Conservation (phyloP, 2,113 vertebrate species). For the Mormyrus lacerda region DNA sequence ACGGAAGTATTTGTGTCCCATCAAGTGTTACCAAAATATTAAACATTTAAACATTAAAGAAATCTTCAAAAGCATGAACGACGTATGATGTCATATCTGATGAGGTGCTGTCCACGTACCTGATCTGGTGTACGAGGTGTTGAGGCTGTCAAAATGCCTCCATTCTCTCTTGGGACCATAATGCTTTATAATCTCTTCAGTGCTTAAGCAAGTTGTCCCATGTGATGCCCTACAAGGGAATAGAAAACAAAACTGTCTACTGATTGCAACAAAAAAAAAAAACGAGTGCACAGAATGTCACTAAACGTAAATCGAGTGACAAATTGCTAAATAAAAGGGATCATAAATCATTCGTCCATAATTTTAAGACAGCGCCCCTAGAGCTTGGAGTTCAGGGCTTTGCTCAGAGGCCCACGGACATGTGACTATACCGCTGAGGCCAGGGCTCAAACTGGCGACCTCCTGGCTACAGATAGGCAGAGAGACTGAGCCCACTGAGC, state of each 20-base stretch:
- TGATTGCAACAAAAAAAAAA: not conserved
- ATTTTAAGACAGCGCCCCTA: no score
- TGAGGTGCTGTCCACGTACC: conserved; percentile 52
- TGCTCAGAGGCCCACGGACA: not conserved
- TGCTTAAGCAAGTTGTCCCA: conserved; percentile 71
- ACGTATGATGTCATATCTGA: not conserved
- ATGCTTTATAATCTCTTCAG: conserved; percentile 65
- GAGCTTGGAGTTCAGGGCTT: not conserved
- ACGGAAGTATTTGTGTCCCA: no score
- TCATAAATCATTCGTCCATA: not conserved
- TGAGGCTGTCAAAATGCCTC: conserved; percentile 78
- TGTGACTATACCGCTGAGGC: not conserved
- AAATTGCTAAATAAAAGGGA: not conserved
- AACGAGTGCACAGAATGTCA: not conserved
- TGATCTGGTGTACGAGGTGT: conserved; percentile 75
- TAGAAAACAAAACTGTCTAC: not conserved
- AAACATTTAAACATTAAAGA: not conserved
- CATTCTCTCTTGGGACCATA: conserved; percentile 75
- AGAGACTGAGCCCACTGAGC: not conserved
- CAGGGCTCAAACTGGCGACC: not conserved
- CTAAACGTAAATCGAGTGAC: not conserved
- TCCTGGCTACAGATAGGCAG: not conserved
- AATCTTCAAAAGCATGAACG: not conserved
- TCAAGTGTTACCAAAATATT: not conserved
- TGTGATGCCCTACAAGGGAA: conserved; percentile 71